A percentile compares a stretch with the other conserved stretches of the same genome.
These are phyloP conservation scores for Carettochelys insculpta DNA, from an alignment of 2,113 vertebrate genomes.

Conservation along the genomic window DNA sequence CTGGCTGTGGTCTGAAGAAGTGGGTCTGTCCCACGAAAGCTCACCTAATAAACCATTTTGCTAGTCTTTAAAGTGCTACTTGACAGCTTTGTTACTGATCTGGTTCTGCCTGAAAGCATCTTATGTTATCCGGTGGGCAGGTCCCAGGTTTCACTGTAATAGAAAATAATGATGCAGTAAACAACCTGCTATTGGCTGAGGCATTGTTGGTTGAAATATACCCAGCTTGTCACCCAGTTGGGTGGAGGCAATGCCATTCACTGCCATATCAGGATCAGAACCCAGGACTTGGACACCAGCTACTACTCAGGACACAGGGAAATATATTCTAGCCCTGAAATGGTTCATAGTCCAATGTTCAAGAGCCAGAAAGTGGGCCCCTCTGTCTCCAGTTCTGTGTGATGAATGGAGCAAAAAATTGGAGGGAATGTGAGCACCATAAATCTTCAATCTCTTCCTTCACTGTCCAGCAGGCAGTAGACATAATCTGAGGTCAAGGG, in stretches of 20 bases:
- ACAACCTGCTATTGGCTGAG: background rate
- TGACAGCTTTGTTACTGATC: too few species aligned
- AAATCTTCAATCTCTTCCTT: too few species aligned
- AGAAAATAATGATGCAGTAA: too few species aligned
- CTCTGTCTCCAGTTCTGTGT: background rate
- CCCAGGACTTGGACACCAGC: background rate
- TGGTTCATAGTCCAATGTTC: background rate
- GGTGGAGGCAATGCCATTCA: too few species aligned
- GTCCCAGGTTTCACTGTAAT: background rate
- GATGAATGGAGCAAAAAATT: background rate
- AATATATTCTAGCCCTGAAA: background rate
- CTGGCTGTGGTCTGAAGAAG: too few species aligned
- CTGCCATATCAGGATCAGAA: background rate
- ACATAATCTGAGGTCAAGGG: too few species aligned
- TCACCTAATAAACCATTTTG: too few species aligned
- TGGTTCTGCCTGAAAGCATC: background rate
- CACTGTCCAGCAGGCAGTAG: too few species aligned
- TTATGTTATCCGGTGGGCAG: background rate
- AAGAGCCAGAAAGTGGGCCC: too few species aligned
- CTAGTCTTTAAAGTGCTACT: too few species aligned
- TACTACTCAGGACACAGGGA: background rate
- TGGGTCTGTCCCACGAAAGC: too few species aligned
- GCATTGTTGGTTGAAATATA: background rate
- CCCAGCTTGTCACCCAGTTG: too few species aligned
- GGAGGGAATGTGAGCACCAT: background rate